Evolutionary conservation across 2,888 invertebrate genomes (phyloP).

Genomic region (Tipula confusa): DNA sequence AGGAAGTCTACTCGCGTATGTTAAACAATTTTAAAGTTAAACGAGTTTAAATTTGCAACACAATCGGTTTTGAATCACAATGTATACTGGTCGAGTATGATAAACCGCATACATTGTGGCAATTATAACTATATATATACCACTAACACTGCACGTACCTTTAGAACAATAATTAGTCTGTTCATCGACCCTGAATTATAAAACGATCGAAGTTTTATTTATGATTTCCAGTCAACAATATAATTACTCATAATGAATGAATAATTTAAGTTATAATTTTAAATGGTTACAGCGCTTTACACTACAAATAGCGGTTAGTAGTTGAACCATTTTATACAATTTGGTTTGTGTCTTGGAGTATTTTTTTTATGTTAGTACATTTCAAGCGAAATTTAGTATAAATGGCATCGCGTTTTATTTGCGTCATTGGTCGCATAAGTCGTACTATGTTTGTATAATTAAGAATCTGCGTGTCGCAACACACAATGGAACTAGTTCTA

Average conservation of each 20-base stretch:
- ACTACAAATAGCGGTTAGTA: neutral
- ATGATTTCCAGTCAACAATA: neutral
- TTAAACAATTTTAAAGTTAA: no score
- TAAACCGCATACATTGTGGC: neutral
- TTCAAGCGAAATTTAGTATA: no score
- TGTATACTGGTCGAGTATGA: neutral
- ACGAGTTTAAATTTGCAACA: no score
- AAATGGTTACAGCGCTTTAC: neutral
- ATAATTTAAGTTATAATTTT: no score
- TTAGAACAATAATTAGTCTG: neutral
- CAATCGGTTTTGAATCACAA: no score
- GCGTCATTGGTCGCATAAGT: no score
- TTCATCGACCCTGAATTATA: neutral
- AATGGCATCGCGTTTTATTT: no score
- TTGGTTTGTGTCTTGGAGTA: neutral
- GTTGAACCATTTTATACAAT: neutral
- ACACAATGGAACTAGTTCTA: no score
- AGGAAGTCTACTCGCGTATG: no score
- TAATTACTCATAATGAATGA: neutral
- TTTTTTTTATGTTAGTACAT: neutral
- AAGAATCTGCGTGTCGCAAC: no score
- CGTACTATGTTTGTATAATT: no score
- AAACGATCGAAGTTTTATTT: neutral
- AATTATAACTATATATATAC: neutral
- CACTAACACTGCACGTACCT: neutral